Base-by-base conservation (phyloP, 2,797 vertebrate genomes). In the Pseudotriccus pelzelni region DNA sequence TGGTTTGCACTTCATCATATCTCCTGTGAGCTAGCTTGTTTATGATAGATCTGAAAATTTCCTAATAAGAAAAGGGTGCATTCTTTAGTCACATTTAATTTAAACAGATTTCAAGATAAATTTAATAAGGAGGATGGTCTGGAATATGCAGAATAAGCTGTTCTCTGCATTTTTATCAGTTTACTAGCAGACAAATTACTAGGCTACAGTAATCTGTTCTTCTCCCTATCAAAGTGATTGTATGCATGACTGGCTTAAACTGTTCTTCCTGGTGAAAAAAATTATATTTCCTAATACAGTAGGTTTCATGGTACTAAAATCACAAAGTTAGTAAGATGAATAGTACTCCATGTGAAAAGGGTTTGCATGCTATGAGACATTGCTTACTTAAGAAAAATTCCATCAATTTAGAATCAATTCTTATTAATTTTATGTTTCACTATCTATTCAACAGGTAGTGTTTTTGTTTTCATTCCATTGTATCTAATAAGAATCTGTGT, bases 61-160 rank as follows among this genome's bases (percentile, higher is more conserved):
- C 73, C 82, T 28, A 66, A 72, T 69, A 12, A 87, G 27, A 86
- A 92, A 82, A 60, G 25, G 56, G 70, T 50, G 62, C 32, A 23
- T 47, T 89, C 62, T 85, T 86, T n/a, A 80, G 76, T 88, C 73
- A 84, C 34, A 58, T 91, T 90, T 69, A 89, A 94, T 96, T 89
- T 79, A 90, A 93, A 37, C 60, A 89, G 41, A 73, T 56, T 91
- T 93, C 5, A 27, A 84, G 69, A 82, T 81, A 89, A 93, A 87
- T 90, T 81, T 75, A 84, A 55, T 84, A 62, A 39, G 21, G 53
- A 75, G 14, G 18, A n/a, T 66, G 34, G 32, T 84, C 49, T 86
- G 73, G 43, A 95, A 91, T 18, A 15, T 55, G 56, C n/a, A 74
- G 69, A 72, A 46, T 68, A 74, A 68, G 24, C 21, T 76, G 36